phyloP scores from a whole-genome alignment of 2,888 invertebrate genomes.

The Folsomia manolachei region DNA sequence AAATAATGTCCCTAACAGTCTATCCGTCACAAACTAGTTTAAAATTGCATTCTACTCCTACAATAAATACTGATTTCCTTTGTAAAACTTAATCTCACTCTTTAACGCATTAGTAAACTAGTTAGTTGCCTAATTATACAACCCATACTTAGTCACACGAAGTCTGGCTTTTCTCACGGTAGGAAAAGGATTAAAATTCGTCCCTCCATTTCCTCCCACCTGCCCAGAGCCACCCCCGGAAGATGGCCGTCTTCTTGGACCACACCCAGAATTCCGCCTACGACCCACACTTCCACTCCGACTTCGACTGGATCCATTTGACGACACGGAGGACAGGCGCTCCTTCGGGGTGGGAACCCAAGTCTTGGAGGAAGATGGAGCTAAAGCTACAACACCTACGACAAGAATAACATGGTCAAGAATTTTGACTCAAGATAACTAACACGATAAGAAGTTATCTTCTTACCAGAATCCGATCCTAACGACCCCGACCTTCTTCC shows the following conservation, averaged over 20 bases:
- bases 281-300: not conserved
- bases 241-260: not conserved
- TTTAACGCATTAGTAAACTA: not conserved
- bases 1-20: too few species aligned
- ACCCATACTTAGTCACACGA: constrained; percentile 45
- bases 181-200: constrained; percentile 49
- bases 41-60: too few species aligned
- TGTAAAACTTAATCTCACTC: not conserved
- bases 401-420: not conserved
- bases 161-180: constrained; percentile 43
- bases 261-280: not conserved
- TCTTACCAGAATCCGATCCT: not conserved
- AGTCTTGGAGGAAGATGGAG: not conserved
- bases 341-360: not conserved
- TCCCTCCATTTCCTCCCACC: constrained; percentile 12
- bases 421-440: not conserved
- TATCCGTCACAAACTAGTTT: too few species aligned
- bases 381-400: not conserved
- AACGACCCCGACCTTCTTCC: not conserved
- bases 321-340: constrained; percentile 10
- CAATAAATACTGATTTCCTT: not conserved
- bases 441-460: not conserved
- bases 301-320: not conserved
- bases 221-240: not conserved
- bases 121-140: constrained; percentile 37